Conservation (phyloP, 2,888 invertebrate genomes). For the Ectemnius continuus region DNA sequence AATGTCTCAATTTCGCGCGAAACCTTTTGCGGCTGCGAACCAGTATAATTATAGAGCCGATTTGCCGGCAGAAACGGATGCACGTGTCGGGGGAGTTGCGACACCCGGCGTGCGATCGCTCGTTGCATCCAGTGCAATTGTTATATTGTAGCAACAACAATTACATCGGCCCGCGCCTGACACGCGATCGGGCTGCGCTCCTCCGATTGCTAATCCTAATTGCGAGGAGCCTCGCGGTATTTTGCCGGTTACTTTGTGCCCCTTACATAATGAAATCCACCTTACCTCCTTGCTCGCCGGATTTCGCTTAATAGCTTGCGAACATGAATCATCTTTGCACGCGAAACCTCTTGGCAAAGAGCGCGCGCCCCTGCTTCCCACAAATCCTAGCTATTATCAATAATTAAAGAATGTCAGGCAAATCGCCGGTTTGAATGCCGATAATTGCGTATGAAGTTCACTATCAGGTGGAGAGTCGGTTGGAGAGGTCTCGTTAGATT, state of each 20-base stretch:
- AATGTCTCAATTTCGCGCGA: neutral
- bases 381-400: neutral
- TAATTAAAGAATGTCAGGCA: neutral
- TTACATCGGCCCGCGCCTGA: conserved; percentile 58
- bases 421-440: neutral
- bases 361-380: conserved; percentile 7
- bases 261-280: conserved; percentile 57
- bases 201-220: conserved; percentile 61
- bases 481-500: conserved; percentile 13
- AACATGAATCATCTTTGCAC: conserved; percentile 29
- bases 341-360: conserved; percentile 30
- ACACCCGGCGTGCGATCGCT: conserved; percentile 58
- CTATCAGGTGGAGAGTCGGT: neutral
- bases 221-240: conserved; percentile 52
- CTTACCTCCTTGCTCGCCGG: conserved; percentile 29
- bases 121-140: conserved; percentile 53
- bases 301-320: conserved; percentile 25
- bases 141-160: conserved; percentile 61
- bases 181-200: conserved; percentile 65
- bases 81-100: conserved; percentile 55
- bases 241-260: conserved; percentile 44
- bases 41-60: conserved; percentile 22
- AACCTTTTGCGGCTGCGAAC: neutral
- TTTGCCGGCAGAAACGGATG: conserved; percentile 49
- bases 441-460: neutral